phyloP scores from a whole-genome alignment of 2,888 invertebrate genomes.

The Euproctis similis region DNA sequence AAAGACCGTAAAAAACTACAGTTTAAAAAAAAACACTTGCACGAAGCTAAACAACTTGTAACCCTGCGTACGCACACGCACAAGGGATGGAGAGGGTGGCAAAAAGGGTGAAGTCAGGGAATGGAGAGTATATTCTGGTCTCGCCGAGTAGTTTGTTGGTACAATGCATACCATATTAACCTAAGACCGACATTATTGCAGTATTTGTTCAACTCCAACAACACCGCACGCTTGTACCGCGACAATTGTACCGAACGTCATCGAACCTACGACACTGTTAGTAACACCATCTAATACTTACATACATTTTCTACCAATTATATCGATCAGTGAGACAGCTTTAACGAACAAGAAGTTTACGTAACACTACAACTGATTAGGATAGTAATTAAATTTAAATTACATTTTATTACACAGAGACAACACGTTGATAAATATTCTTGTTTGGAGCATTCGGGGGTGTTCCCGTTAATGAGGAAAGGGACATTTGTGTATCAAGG shows the following conservation, averaged over 20 bases:
- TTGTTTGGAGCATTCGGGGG: conserved; percentile 6
- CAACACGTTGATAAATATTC: neutral
- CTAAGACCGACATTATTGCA: conserved; percentile 40
- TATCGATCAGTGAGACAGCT: conserved; percentile 45
- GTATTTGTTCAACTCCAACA: conserved; percentile 50
- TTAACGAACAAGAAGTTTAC: conserved; percentile 18
- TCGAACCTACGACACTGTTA: conserved; percentile 23
- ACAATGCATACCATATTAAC: conserved; percentile 64
- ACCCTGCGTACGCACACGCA: conserved; percentile 35
- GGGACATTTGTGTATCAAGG: conserved; percentile 13
- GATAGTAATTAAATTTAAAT: neutral
- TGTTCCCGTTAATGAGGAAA: conserved; percentile 9
- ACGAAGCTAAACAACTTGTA: conserved; percentile 42
- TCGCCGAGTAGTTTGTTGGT: conserved; percentile 68
- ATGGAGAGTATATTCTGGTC: conserved; percentile 35
- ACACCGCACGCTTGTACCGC: conserved; percentile 25
- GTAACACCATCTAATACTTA: conserved; percentile 32
- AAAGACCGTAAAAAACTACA: conserved; percentile 25
- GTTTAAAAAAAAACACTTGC: conserved; percentile 38
- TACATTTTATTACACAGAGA: neutral
- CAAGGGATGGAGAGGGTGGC: conserved; percentile 22
- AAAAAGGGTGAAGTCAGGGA: conserved; percentile 11
- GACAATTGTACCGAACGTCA: conserved; percentile 28
- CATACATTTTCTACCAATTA: conserved; percentile 23
- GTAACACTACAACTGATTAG: conserved; percentile 12